phyloP scores from a whole-genome alignment of 2,113 vertebrate species.

The Laterallus jamaicensis region DNA sequence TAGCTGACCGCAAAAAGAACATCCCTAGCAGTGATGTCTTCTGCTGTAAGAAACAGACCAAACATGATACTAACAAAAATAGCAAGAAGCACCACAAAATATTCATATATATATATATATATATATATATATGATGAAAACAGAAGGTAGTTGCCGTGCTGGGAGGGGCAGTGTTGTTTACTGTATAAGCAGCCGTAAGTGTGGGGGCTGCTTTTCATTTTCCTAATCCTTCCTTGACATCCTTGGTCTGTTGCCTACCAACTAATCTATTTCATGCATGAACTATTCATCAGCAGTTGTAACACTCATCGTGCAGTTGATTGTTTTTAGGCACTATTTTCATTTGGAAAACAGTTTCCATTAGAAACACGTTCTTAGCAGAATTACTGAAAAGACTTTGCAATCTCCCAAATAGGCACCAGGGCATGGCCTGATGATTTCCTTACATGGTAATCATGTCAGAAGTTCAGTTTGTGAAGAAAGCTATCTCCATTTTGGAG shows the following conservation, averaged over 20 bases:
- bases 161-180: background rate
- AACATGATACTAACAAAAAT: background rate
- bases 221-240: constrained; percentile 23
- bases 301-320: background rate
- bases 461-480: background rate
- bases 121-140: background rate
- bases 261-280: constrained; percentile 4
- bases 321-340: background rate
- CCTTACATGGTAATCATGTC: background rate
- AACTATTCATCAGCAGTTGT: constrained; percentile 12
- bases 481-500: background rate
- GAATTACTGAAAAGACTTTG: background rate
- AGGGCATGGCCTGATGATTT: background rate
- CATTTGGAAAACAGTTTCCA: background rate
- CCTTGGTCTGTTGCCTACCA: constrained; percentile 22
- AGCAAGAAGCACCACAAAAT: background rate
- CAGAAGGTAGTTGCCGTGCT: background rate
- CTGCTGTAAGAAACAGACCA: background rate
- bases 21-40: background rate
- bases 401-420: background rate
- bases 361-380: background rate
- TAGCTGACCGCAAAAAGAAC: background rate
- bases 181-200: background rate
- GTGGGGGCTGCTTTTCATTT: background rate
- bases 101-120: background rate